Base-by-base conservation (phyloP, 2,888 invertebrate genomes). In the Pristionchus mayeri region DNA sequence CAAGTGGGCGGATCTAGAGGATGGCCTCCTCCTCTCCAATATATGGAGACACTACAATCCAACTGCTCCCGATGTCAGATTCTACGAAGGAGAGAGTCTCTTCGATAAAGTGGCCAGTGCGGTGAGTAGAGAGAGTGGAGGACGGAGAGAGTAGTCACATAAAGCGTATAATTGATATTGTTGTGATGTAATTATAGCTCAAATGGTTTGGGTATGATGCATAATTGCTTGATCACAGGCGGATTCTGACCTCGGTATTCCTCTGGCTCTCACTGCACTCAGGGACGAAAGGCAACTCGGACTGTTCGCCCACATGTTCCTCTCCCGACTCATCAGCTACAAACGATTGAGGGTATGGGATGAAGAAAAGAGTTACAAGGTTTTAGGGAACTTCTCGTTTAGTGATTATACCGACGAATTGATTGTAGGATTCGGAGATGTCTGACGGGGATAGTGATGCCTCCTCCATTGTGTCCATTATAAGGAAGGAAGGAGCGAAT, bases 271-370 rank as follows among this genome's bases (percentile, higher is more conserved):
- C n/a, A 80, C 80, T 57, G 80, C 57, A 1, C 40, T 80, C 9
- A 37, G 80, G n/a, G 84, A 84, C 44, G 84, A 84, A 18, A 30
- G 75, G 37, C 54, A 50, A n/a, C 75, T 84, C 18, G 52, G 52
- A 21, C 75, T 84, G 18, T 84, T 84, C 75, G 57, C 84, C 37
- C 84, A 84, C 34, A 84, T 84, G 71, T 84, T 84, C 75, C 54
- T 84, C 54, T 18, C 75, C 18, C 48, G 84, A 84, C 71, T 84
- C 71, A 54, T 75, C 71, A 40, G 60, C 21, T 75, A 21, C 52
- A 44, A 48, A 21, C n/a, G 81, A 82, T 48, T 82, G 27, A 63
- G 60, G 81, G 81, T 82, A 37, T 21, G 80, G 24, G 37, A 57
- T n/a, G n/a, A 3, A 71, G 40, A n/a, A 50, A 50, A n/a, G 27